Evolutionary conservation across 1,140 invertebrate species (phyloP).

Genomic region (Marisa cornuarietis): DNA sequence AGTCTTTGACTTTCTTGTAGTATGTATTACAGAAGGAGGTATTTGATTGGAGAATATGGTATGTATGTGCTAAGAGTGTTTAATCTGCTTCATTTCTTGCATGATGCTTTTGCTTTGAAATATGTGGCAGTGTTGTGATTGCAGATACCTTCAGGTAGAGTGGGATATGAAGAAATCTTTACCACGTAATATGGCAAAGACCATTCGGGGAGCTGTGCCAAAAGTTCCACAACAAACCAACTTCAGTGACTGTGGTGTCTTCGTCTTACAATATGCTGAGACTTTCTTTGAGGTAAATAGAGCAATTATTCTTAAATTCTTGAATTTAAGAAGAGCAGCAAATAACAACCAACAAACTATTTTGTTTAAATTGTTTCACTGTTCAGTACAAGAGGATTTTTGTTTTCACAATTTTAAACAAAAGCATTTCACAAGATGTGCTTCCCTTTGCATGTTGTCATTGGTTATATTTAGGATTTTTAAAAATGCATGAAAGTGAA

Average conservation of each 20-base stretch:
- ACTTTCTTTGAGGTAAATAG: constrained; percentile 81
- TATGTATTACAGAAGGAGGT: too few species aligned
- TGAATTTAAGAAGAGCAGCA: not conserved
- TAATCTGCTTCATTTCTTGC: not conserved
- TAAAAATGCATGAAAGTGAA: too few species aligned
- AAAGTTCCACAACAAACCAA: constrained; percentile 97
- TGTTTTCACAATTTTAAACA: too few species aligned
- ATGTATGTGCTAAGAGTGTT: too few species aligned
- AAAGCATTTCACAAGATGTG: too few species aligned
- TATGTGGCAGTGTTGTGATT: constrained; percentile 11
- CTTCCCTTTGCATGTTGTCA: too few species aligned
- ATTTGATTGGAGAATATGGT: too few species aligned
- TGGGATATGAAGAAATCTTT: constrained; percentile 79
- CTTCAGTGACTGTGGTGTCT: constrained; percentile 96
- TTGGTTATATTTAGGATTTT: too few species aligned
- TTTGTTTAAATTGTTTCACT: not conserved
- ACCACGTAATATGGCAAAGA: constrained; percentile 59
- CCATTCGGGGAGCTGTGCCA: constrained; percentile 75
- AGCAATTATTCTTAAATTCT: not conserved
- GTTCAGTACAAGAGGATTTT: too few species aligned
- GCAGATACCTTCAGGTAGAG: constrained; percentile 85
- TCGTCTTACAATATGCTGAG: constrained; percentile 94
- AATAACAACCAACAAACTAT: not conserved
- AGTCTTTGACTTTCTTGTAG: not conserved
- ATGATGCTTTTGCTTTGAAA: not conserved